These are phyloP conservation scores for Ariopsis seemanni DNA, from an alignment of 2,113 vertebrate species.

Conservation along the genomic window DNA sequence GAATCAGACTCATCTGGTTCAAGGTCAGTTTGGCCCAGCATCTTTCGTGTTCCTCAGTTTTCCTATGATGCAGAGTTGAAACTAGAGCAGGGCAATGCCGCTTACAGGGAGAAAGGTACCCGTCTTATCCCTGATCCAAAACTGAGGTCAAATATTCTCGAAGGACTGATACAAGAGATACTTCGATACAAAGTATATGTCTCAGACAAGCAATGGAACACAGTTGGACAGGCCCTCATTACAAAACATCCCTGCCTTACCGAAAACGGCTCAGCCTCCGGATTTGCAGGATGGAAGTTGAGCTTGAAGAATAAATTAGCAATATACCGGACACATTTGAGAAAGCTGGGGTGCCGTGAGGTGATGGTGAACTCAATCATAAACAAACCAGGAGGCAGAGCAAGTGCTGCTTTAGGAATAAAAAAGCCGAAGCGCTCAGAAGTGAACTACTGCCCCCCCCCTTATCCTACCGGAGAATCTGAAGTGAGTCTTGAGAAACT, in stretches of 20 bases:
- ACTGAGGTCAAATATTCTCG: neutral
- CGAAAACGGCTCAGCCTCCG: conserved; percentile 38
- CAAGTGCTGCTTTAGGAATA: conserved; percentile 39
- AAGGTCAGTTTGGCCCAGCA: neutral
- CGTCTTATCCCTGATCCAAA: conserved; percentile 24
- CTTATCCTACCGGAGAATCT: conserved; percentile 38
- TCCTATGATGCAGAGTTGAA: neutral
- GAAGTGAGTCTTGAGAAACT: conserved; percentile 39
- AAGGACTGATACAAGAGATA: conserved; percentile 47
- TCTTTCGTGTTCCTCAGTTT: neutral
- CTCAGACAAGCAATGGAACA: conserved; percentile 40
- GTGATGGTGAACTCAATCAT: conserved; percentile 44
- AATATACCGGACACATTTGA: conserved; percentile 49
- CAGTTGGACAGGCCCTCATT: conserved; percentile 34
- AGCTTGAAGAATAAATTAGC: conserved; percentile 51
- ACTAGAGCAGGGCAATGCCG: no score
- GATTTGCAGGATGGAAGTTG: conserved; percentile 49
- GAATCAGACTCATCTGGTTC: neutral
- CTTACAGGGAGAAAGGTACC: no score
- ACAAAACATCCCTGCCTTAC: conserved; percentile 45
- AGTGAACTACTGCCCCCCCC: conserved; percentile 53
- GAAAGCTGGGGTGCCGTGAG: conserved; percentile 47
- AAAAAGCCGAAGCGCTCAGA: conserved; percentile 23
- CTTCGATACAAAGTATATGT: conserved; percentile 41
- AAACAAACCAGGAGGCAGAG: conserved; percentile 29